Percentiles rank a stretch among this genome's conserved stretches.
These are phyloP conservation scores for Cyclura pinguis DNA, from an alignment of 2,797 vertebrate genomes.

Conservation along the genomic window DNA sequence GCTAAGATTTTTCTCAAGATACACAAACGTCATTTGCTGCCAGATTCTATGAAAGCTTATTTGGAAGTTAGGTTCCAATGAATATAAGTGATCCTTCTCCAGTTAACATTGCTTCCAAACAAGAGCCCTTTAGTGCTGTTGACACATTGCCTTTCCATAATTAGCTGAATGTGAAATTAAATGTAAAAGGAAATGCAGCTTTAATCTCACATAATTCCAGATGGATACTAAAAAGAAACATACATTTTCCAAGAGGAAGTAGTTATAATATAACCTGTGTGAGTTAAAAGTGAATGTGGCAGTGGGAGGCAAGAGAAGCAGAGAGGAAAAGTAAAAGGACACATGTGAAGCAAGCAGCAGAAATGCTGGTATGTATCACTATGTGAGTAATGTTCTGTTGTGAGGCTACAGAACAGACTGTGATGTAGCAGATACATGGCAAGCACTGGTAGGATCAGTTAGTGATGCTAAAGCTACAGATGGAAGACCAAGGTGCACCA, in stretches of 20 bases:
- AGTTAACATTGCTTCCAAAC: not conserved
- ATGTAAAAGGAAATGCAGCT: not conserved
- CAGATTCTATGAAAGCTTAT: not conserved
- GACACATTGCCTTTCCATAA: not conserved
- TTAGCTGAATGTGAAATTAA: not conserved
- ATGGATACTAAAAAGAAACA: not conserved
- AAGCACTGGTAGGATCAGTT: not conserved
- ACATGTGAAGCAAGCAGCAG: not conserved
- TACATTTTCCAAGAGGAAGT: not conserved
- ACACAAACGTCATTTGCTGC: not conserved
- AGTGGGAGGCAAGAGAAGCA: too few relatives aligned
- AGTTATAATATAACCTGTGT: accelerated
- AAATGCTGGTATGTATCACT: accelerated
- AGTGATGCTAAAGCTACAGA: not conserved
- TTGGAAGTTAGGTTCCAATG: not conserved
- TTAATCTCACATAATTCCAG: not conserved
- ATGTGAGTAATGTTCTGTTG: not conserved
- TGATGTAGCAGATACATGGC: not conserved
- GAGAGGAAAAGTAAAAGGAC: not conserved
- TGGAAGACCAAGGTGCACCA: not conserved
- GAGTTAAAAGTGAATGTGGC: not conserved
- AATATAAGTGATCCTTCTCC: not conserved
- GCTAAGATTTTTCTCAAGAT: conserved; percentile 29
- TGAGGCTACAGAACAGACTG: not conserved
- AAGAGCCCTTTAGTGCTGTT: not conserved